phyloP scores from a whole-genome alignment of 1,140 invertebrate species.

The Eueides isabella region DNA sequence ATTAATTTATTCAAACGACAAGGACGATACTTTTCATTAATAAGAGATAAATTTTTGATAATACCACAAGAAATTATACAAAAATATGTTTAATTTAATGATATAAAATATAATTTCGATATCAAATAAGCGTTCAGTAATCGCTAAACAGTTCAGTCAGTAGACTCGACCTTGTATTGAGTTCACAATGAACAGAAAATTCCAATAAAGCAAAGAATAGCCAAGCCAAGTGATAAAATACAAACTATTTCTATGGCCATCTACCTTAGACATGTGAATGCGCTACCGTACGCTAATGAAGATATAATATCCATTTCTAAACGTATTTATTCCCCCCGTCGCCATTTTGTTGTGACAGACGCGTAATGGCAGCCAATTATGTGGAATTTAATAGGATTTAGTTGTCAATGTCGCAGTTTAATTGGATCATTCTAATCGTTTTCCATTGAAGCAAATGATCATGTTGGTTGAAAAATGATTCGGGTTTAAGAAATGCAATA shows the following conservation, averaged over 20 bases:
- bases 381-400: conserved; percentile 74
- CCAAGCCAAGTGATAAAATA: conserved; percentile 69
- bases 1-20: not conserved
- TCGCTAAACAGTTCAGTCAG: not conserved
- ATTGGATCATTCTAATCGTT: conserved; percentile 75
- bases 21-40: not conserved
- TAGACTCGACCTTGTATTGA: conserved; percentile 22
- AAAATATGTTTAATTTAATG: not conserved
- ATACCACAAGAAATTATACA: not conserved
- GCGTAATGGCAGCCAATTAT: conserved; percentile 75
- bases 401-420: conserved; percentile 75
- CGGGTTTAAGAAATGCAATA: conserved; percentile 4
- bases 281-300: conserved; percentile 72
- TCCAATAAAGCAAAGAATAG: conserved; percentile 56
- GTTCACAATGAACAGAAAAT: conserved; percentile 51
- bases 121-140: not conserved
- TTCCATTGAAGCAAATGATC: conserved; percentile 39
- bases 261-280: conserved; percentile 72
- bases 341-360: conserved; percentile 74
- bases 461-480: conserved; percentile 8
- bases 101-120: not conserved
- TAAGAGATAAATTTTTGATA: not conserved
- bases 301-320: conserved; percentile 76
- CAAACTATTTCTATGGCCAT: conserved; percentile 71
- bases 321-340: conserved; percentile 72